Evolutionary conservation across 2,113 vertebrate species (phyloP).

Genomic region (Macquaria australasica): DNA sequence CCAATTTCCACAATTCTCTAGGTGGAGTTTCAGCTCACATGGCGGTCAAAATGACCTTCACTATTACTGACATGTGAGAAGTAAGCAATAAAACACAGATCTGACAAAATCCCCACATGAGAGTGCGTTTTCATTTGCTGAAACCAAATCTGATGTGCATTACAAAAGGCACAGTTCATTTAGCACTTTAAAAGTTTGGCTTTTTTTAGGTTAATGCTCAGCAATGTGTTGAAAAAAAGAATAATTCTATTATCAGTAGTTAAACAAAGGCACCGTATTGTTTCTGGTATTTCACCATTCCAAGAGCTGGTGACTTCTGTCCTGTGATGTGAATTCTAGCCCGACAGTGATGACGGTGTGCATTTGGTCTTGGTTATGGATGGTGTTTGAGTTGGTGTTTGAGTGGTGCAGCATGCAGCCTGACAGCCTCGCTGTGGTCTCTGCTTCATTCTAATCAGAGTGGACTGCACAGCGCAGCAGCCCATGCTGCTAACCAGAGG

Average conservation of each 20-base stretch:
- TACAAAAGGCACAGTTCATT: not conserved
- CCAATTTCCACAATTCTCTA: not conserved
- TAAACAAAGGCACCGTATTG: too few relatives aligned
- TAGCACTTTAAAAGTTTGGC: not conserved
- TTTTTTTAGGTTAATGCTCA: not conserved
- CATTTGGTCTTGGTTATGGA: conserved; percentile 3
- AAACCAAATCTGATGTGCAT: not conserved
- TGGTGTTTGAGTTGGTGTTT: not conserved
- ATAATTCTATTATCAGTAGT: not conserved
- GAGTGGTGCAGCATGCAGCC: not conserved
- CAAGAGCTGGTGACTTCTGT: not conserved
- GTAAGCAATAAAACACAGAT: not conserved
- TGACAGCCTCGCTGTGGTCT: not conserved
- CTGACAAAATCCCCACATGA: not conserved
- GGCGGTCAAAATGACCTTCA: not conserved
- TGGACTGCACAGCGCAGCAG: not conserved
- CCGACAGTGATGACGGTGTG: not conserved
- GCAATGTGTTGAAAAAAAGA: not conserved
- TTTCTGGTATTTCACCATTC: not conserved
- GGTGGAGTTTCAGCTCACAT: not conserved
- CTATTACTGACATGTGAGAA: not conserved
- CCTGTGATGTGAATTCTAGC: not conserved
- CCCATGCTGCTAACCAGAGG: not conserved
- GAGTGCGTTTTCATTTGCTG: not conserved
- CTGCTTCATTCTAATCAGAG: not conserved